Percentiles rank a stretch among this genome's conserved stretches.
These are phyloP conservation scores for Asbolus verrucosus DNA, from an alignment of 1,140 invertebrate genomes.

Conservation along the genomic window DNA sequence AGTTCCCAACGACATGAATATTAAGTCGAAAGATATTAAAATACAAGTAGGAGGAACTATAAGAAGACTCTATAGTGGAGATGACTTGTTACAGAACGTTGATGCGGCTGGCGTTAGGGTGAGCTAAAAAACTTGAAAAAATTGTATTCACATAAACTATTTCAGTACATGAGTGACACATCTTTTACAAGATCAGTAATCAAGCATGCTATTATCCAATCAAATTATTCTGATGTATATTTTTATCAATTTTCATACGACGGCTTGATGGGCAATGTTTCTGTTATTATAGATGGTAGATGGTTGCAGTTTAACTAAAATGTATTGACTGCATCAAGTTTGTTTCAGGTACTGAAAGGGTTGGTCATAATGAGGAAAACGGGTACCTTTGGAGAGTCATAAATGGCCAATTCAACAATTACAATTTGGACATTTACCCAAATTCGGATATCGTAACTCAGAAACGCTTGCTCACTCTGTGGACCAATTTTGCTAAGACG, in stretches of 20 bases:
- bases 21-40: not conserved
- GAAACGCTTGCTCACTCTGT: constrained; percentile 25
- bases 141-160: not conserved
- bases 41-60: constrained; percentile 25
- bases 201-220: constrained; percentile 9
- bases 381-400: constrained; percentile 26
- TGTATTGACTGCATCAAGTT: not conserved
- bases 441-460: constrained; percentile 22
- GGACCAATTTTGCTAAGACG: constrained; percentile 44
- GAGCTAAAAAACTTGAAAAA: not conserved
- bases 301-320: not conserved
- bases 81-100: constrained; percentile 29
- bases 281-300: constrained; percentile 39
- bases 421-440: not conserved
- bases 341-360: constrained; percentile 32
- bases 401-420: not conserved
- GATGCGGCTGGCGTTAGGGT: constrained; percentile 38
- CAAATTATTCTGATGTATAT: constrained; percentile 18
- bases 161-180: constrained; percentile 39
- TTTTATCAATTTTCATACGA: constrained; percentile 46
- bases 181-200: constrained; percentile 41
- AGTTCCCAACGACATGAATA: constrained; percentile 23
- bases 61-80: constrained; percentile 31
- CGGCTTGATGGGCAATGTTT: constrained; percentile 15
- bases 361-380: constrained; percentile 39